Percentiles rank a stretch among this genome's conserved stretches.
Conservation (phyloP, 2,113 vertebrate species). For the Albula glossodonta region DNA sequence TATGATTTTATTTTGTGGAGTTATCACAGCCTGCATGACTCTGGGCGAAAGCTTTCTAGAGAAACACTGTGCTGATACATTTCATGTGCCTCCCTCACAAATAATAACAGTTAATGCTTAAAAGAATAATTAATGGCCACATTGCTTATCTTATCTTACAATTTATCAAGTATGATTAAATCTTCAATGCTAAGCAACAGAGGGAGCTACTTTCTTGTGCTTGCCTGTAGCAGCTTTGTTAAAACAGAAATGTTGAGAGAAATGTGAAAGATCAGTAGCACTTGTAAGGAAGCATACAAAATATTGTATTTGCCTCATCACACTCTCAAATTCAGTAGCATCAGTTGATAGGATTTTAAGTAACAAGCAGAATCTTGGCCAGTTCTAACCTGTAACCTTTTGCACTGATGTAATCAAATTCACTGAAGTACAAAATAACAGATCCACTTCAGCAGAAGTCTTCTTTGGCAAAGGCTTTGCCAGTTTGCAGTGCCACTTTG, state of each 20-base stretch:
- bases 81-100: not conserved
- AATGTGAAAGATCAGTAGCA: no score
- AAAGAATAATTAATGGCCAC: not conserved
- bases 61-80: not conserved
- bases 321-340: not conserved
- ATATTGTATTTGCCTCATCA: not conserved
- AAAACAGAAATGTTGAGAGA: no score
- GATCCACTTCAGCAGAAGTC: not conserved
- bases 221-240: no score
- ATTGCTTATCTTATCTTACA: not conserved
- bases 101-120: not conserved
- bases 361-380: not conserved
- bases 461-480: conserved; percentile 64
- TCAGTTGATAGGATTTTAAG: not conserved
- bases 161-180: no score
- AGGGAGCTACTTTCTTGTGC: no score
- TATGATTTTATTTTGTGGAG: no score
- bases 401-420: not conserved
- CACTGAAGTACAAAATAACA: not conserved
- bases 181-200: no score
- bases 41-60: not conserved
- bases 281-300: not conserved
- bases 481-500: conserved; percentile 37
- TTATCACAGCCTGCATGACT: no score
- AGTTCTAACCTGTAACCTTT: not conserved